Conservation (phyloP, 2,888 invertebrate species). For the Microctonus aethiopoides region DNA sequence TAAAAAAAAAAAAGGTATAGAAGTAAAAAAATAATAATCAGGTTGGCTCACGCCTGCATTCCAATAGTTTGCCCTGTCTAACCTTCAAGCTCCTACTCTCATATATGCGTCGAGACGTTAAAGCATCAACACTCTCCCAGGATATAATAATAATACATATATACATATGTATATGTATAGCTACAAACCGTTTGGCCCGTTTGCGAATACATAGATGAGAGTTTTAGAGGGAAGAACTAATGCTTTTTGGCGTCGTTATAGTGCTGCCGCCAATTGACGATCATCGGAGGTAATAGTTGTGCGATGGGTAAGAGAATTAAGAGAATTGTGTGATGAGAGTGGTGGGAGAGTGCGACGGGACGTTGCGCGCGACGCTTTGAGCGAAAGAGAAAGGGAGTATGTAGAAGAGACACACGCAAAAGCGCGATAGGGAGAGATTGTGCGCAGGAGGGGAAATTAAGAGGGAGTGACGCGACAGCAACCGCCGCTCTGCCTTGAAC, state of each 20-base stretch:
- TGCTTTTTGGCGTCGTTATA: background rate
- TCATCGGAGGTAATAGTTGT: background rate
- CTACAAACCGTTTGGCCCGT: slow-evolving; percentile 29
- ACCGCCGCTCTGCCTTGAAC: slow-evolving; percentile 66
- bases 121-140: slow-evolving; percentile 42
- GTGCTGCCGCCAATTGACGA: slow-evolving; percentile 6
- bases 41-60: slow-evolving; percentile 27
- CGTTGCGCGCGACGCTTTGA: background rate
- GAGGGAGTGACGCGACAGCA: slow-evolving; percentile 47
- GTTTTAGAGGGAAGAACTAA: slow-evolving; percentile 17
- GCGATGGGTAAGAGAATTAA: background rate
- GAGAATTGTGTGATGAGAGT: background rate
- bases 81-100: slow-evolving; percentile 34
- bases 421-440: slow-evolving; percentile 32
- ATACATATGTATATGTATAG: too few species aligned
- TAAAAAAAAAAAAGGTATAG: background rate
- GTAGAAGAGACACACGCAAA: slow-evolving; percentile 24
- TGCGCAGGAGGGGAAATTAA: slow-evolving; percentile 33
- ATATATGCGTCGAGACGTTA: slow-evolving; percentile 21
- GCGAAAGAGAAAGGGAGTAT: slow-evolving; percentile 31
- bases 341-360: slow-evolving; percentile 17
- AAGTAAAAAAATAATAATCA: slow-evolving; percentile 20
- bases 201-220: background rate
- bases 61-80: slow-evolving; percentile 31
- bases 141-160: too few species aligned